Evolutionary conservation across 2,888 invertebrate genomes (phyloP).

Genomic region (Koerneria pararmatus): DNA sequence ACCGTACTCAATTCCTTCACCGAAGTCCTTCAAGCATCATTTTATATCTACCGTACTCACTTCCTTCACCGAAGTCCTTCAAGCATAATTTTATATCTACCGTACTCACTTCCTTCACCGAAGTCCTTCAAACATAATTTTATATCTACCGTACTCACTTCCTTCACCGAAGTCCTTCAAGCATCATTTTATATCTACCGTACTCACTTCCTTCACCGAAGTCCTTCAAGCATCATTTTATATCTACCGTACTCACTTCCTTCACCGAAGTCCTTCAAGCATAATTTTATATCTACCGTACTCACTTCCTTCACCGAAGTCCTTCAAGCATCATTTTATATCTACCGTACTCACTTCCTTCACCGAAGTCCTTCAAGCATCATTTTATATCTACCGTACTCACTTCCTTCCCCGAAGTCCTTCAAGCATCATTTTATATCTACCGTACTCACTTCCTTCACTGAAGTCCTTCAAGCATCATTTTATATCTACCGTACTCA

Average conservation of each 20-base stretch:
- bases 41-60: not conserved
- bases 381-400: not conserved
- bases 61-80: slow-evolving; percentile 27
- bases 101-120: slow-evolving; percentile 18
- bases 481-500: slow-evolving; percentile 16
- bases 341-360: too few species aligned
- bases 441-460: slow-evolving; percentile 23
- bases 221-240: not conserved
- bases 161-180: too few species aligned
- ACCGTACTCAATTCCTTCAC: not conserved
- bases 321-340: too few species aligned
- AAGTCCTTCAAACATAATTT: too few species aligned
- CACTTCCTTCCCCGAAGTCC: not conserved
- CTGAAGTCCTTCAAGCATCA: slow-evolving; percentile 22
- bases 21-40: not conserved
- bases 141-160: too few species aligned
- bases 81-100: slow-evolving; percentile 21
- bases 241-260: not conserved
- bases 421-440: not conserved
- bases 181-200: not conserved
- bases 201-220: not conserved
- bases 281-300: slow-evolving; percentile 21
- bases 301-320: slow-evolving; percentile 19
- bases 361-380: not conserved
- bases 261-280: slow-evolving; percentile 26